These are phyloP conservation scores for Leptinotarsa undecemlineata DNA, from an alignment of 1,140 invertebrate species.

Conservation along the genomic window DNA sequence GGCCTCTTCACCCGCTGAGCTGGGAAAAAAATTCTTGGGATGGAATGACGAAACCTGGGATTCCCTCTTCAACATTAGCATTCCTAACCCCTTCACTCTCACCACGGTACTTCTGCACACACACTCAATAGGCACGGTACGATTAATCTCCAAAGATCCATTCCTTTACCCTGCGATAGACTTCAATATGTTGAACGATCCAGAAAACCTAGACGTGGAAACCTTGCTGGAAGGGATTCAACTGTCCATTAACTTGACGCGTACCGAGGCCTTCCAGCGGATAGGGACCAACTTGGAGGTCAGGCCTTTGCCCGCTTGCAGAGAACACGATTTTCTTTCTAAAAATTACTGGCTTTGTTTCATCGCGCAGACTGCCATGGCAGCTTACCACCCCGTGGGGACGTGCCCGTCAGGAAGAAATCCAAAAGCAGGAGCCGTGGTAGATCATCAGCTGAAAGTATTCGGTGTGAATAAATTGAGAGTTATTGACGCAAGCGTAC, in stretches of 20 bases:
- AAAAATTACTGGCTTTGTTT: constrained; percentile 49
- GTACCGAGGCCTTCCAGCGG: constrained; percentile 63
- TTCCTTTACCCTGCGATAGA: constrained; percentile 75
- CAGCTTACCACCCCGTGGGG: constrained; percentile 48
- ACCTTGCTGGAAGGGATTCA: constrained; percentile 39
- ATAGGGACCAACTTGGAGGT: constrained; percentile 60
- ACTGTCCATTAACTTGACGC: constrained; percentile 61
- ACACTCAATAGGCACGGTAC: constrained; percentile 63
- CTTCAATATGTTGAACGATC: constrained; percentile 74
- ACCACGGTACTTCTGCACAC: neutral
- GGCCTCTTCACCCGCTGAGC: neutral
- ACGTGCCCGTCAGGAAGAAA: constrained; percentile 48
- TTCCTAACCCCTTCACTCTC: constrained; percentile 4
- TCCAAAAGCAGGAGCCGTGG: constrained; percentile 29
- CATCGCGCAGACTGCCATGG: constrained; percentile 40
- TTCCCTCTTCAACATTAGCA: neutral
- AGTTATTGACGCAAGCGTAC: constrained; percentile 47
- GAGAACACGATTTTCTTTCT: constrained; percentile 59
- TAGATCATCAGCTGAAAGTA: constrained; percentile 37
- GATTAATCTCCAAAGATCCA: constrained; percentile 69
- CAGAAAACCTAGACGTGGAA: constrained; percentile 68
- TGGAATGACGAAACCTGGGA: constrained; percentile 17
- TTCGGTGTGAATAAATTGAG: constrained; percentile 38
- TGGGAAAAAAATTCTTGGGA: constrained; percentile 7
- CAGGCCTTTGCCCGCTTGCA: neutral